phyloP scores from a whole-genome alignment of 2,888 invertebrate genomes.

The Aphidius colemani region DNA sequence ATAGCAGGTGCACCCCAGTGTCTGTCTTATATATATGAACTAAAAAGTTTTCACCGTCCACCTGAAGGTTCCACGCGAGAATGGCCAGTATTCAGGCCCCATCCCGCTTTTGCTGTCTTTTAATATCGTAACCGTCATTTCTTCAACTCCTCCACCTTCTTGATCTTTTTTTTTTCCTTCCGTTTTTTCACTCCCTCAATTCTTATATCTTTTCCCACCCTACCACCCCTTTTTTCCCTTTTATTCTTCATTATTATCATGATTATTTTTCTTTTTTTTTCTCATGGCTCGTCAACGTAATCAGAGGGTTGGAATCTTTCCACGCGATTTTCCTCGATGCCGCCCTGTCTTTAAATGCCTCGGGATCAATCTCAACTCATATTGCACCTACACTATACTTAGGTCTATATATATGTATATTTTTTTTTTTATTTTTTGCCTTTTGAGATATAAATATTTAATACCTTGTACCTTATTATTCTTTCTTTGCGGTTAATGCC shows the following conservation, averaged over 20 bases:
- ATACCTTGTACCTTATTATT: background rate
- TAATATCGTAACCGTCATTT: constrained; percentile 47
- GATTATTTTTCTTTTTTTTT: no score
- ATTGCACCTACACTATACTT: background rate
- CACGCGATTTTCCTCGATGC: background rate
- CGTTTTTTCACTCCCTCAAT: constrained; percentile 7
- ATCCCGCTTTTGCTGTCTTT: constrained; percentile 23
- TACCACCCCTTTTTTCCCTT: background rate
- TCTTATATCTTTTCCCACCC: background rate
- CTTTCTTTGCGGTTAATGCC: background rate
- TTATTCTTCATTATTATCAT: no score
- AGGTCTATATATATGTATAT: no score
- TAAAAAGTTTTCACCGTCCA: constrained; percentile 55
- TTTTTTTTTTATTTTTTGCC: no score
- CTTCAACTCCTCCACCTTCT: constrained; percentile 42
- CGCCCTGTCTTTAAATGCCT: no score
- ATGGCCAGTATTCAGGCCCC: constrained; percentile 30
- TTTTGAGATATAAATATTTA: background rate
- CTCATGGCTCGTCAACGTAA: background rate
- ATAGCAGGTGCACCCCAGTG: constrained; percentile 55
- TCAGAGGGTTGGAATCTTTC: constrained; percentile 12
- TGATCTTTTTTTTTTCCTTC: background rate
- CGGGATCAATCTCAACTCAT: background rate
- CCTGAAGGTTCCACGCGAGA: constrained; percentile 58
- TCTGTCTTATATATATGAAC: constrained; percentile 39